Conservation (phyloP, 2,888 invertebrate genomes). For the Mesorhabditis sp. region DNA sequence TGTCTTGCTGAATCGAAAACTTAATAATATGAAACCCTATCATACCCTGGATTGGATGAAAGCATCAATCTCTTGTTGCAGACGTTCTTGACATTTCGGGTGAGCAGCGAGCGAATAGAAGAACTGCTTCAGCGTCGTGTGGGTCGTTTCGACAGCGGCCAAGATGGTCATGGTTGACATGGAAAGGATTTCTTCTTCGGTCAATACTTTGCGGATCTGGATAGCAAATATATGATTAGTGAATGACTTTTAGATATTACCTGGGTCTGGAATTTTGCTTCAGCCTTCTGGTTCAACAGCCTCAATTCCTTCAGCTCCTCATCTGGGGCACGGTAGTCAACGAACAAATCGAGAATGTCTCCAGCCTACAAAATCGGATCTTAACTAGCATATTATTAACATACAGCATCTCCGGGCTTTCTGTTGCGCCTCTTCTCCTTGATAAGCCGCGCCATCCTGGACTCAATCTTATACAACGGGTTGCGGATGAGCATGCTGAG, state of each 20-base stretch:
- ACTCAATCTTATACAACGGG: conserved; percentile 13
- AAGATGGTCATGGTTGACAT: conserved; percentile 18
- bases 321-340: conserved; percentile 12
- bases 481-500: conserved; percentile 10
- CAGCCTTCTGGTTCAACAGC: background rate
- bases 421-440: conserved; percentile 9
- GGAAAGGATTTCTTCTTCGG: conserved; percentile 20
- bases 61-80: conserved; percentile 15
- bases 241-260: conserved; percentile 10
- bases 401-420: conserved; percentile 3
- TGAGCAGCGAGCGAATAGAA: conserved; percentile 60
- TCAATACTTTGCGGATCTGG: conserved; percentile 15
- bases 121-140: conserved; percentile 13
- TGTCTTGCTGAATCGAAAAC: conserved; percentile 10
- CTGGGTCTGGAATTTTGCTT: conserved; percentile 8
- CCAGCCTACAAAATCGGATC: conserved; percentile 2
- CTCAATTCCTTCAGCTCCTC: conserved; percentile 1
- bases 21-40: background rate
- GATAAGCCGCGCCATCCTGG: conserved; percentile 11
- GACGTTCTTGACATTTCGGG: conserved; percentile 59
- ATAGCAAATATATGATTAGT: background rate
- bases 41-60: conserved; percentile 10
- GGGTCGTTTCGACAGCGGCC: conserved; percentile 20
- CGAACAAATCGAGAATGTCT: conserved; percentile 18
- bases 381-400: conserved; percentile 1